A percentile compares a stretch with the other conserved stretches of the same genome.
Evolutionary conservation across 2,888 invertebrate species (phyloP).

Genomic region (Brachynemurus nebulosus): DNA sequence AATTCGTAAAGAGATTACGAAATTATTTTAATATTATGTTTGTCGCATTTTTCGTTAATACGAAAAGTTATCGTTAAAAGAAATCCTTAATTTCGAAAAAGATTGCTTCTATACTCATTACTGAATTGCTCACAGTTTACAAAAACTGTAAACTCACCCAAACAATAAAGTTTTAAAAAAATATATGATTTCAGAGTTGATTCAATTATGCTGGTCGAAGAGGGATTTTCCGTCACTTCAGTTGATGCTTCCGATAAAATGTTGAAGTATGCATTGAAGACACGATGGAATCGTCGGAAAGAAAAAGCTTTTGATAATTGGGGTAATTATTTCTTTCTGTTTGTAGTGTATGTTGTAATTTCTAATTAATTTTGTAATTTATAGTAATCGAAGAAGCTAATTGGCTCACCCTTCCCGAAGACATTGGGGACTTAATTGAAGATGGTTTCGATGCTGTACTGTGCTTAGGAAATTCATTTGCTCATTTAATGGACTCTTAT

Average conservation of each 20-base stretch:
- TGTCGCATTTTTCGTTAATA: too few species aligned
- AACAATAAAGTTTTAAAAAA: too few species aligned
- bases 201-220: conserved; percentile 75
- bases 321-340: too few species aligned
- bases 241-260: conserved; percentile 88
- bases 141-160: too few species aligned
- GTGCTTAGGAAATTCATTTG: conserved; percentile 83
- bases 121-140: too few species aligned
- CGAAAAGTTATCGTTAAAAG: too few species aligned
- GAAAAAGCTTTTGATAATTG: conserved; percentile 69
- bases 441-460: conserved; percentile 76
- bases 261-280: conserved; percentile 77
- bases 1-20: too few species aligned
- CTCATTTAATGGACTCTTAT: conserved; percentile 67
- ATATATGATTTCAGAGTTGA: too few species aligned
- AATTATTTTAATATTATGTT: too few species aligned
- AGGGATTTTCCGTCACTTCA: conserved; percentile 74
- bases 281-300: conserved; percentile 70
- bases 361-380: conserved; percentile 9
- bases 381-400: conserved; percentile 84
- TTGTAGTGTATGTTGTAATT: neutral
- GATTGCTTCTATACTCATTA: too few species aligned
- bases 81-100: too few species aligned
- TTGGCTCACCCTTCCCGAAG: conserved; percentile 63
- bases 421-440: conserved; percentile 41